Evolutionary conservation across 2,888 invertebrate genomes (phyloP), one percentile per base, ranked within the genome.

Genomic region (Dicyrtoma fusca): DNA sequence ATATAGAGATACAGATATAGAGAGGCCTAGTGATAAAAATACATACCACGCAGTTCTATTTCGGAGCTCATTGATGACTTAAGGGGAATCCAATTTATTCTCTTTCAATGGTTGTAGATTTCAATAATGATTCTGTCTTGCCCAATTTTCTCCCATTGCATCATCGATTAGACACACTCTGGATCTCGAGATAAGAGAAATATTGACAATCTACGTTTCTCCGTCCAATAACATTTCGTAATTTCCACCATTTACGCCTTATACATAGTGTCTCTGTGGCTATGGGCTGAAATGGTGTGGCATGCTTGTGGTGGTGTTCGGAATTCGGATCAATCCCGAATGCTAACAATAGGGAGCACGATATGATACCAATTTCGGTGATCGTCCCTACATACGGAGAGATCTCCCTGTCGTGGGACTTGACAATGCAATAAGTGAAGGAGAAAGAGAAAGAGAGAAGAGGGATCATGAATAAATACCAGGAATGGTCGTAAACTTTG

Each of bases 91-190:
- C 47, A 47, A 49, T 49, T 21, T 63, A 45, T 45, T 49, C 23
- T 64, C 25, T 47, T 6, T 3, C 13, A n/a, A 17, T 55, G 53
- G 17, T 6, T 21, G 61, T 69, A 69, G 69, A 69, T 69, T 69
- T 69, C 69, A 69, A 69, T 69, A 69, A 61, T 69, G 69, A 69
- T 69, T 69, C 69, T 62, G 62, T 45, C 69, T 47, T 51, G 61
- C 62, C 61, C 69, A 69, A 69, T 69, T 69, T 69, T 51, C 69
- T 69, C 62, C 21, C 61, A 47, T 42, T 61, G 61, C 62, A 61
- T 62, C 69, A 69, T 69, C 61, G 61, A 69, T 69, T 69, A 69
- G 69, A 69, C 69, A 69, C 69, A 69, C 61, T 69, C 21, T 59
- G 47, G 44, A 17, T 26, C 55, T 21, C 10, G 23, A 25, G 61